These are phyloP conservation scores for Drosophila setifemur DNA, from an alignment of 1,140 invertebrate genomes.

Conservation along the genomic window DNA sequence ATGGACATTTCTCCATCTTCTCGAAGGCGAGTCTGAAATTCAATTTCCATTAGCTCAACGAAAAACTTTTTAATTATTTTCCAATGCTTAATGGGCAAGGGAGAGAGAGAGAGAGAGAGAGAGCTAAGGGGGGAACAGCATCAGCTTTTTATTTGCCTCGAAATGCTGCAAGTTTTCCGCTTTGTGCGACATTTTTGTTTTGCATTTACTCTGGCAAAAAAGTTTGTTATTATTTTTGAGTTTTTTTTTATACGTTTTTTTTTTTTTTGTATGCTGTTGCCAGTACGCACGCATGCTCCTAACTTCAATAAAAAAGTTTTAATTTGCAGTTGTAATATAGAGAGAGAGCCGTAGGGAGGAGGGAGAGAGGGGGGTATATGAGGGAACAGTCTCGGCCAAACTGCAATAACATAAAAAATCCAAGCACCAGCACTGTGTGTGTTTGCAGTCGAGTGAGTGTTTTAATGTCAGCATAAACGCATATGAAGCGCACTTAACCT, in stretches of 20 bases:
- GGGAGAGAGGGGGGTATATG: background rate
- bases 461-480: slow-evolving; percentile 78
- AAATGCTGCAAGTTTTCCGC: slow-evolving; percentile 31
- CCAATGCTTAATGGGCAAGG: slow-evolving; percentile 65
- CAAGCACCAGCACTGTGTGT: background rate
- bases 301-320: slow-evolving; percentile 69
- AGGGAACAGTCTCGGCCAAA: background rate
- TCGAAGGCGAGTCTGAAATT: slow-evolving; percentile 35
- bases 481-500: slow-evolving; percentile 73
- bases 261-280: too few relatives aligned
- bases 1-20: slow-evolving; percentile 19
- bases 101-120: too few relatives aligned
- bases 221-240: slow-evolving; percentile 41
- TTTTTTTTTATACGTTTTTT: slow-evolving; percentile 23
- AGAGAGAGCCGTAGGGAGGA: background rate
- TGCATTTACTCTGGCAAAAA: slow-evolving; percentile 42
- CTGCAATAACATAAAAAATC: slow-evolving; percentile 5
- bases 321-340: slow-evolving; percentile 38
- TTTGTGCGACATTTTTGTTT: slow-evolving; percentile 41
- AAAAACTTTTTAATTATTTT: slow-evolving; percentile 79
- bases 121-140: background rate
- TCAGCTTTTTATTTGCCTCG: slow-evolving; percentile 37
- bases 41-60: slow-evolving; percentile 66
- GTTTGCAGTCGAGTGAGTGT: slow-evolving; percentile 25
- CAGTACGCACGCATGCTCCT: slow-evolving; percentile 54